Percentiles rank a stretch among this genome's conserved stretches.
These are phyloP conservation scores for Labroides dimidiatus DNA, from an alignment of 2,797 vertebrate genomes.

Conservation along the genomic window DNA sequence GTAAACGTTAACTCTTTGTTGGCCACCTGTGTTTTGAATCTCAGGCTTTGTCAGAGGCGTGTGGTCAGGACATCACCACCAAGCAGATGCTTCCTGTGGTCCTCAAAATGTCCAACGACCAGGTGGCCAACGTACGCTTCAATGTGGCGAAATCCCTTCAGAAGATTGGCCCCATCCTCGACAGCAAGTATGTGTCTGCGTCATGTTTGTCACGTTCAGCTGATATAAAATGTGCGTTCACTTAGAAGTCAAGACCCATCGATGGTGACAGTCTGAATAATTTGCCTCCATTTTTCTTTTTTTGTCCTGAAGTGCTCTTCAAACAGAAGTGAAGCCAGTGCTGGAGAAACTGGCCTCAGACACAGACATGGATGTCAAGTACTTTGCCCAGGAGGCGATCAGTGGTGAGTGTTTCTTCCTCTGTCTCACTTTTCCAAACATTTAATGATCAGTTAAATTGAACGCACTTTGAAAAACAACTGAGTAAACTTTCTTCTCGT, in stretches of 20 bases:
- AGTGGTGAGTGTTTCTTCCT: constrained; percentile 81
- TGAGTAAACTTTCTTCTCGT: fast-evolving
- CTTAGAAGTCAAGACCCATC: neutral
- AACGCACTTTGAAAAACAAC: neutral
- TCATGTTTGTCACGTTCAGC: neutral
- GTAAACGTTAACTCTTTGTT: neutral
- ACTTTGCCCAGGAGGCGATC: constrained; percentile 94
- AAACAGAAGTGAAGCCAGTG: constrained; percentile 90
- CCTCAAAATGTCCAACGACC: constrained; percentile 93
- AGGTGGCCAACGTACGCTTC: constrained; percentile 95
- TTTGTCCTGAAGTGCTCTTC: constrained; percentile 83
- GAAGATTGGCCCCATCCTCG: constrained; percentile 91
- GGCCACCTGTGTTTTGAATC: constrained; percentile 6
- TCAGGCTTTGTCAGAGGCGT: constrained; percentile 90
- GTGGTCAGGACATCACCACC: constrained; percentile 92
- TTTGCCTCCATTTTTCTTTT: neutral
- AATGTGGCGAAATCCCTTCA: constrained; percentile 94
- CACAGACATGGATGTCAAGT: constrained; percentile 93
- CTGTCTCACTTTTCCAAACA: neutral
- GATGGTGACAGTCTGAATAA: neutral
- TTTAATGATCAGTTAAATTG: neutral
- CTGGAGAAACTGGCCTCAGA: constrained; percentile 91
- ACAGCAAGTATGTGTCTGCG: constrained; percentile 83
- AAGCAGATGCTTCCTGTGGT: constrained; percentile 94
- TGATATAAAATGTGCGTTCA: neutral